These are phyloP conservation scores for Metallyticus violacea DNA, from an alignment of 2,888 invertebrate species.

Conservation along the genomic window DNA sequence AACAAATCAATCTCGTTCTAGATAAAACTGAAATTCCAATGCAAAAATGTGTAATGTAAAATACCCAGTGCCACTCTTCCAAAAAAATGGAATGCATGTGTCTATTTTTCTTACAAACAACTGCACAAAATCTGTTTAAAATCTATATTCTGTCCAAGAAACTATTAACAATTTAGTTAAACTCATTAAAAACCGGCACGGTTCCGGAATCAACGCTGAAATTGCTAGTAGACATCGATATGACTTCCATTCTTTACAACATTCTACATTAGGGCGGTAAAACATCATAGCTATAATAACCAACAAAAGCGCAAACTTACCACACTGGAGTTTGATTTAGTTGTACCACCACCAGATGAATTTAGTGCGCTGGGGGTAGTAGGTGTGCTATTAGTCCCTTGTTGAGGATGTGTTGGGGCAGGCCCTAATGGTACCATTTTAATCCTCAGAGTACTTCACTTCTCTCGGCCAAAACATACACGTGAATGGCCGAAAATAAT, in stretches of 20 bases:
- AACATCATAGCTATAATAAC: neutral
- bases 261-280: neutral
- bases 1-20: too few relatives aligned
- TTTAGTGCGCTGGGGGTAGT: slow-evolving; percentile 21
- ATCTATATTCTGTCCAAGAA: too few relatives aligned
- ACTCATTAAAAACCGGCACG: too few relatives aligned
- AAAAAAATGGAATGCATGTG: too few relatives aligned
- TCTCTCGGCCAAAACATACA: neutral
- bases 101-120: too few relatives aligned
- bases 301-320: neutral
- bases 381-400: slow-evolving; percentile 25
- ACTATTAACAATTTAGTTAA: too few relatives aligned
- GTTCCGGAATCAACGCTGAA: too few relatives aligned
- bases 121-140: too few relatives aligned
- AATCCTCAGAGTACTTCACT: neutral
- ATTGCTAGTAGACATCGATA: neutral
- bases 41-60: too few relatives aligned
- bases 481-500: neutral
- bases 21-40: too few relatives aligned
- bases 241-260: neutral
- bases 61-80: too few relatives aligned
- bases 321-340: slow-evolving; percentile 29
- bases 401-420: slow-evolving; percentile 54
- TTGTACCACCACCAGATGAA: slow-evolving; percentile 24
- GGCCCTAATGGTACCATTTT: slow-evolving; percentile 70